These are phyloP conservation scores for Campoletis raptor DNA, from an alignment of 2,888 invertebrate species.

Conservation along the genomic window DNA sequence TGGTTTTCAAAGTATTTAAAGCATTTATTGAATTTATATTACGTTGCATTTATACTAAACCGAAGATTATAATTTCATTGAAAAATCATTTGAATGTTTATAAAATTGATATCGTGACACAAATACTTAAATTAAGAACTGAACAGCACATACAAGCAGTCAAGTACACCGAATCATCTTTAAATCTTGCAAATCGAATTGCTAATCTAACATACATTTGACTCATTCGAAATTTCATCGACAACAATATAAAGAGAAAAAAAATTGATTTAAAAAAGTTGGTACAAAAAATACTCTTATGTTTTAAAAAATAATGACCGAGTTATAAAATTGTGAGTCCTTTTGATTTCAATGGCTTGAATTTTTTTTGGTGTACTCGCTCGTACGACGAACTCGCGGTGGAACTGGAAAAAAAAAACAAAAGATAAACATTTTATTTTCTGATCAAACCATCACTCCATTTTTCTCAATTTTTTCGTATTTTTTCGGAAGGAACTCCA, in stretches of 20 bases:
- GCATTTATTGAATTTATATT: background rate
- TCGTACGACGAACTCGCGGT: constrained; percentile 28
- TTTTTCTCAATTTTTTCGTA: background rate
- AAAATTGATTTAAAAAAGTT: background rate
- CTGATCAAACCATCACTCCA: background rate
- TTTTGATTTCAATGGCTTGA: constrained; percentile 1
- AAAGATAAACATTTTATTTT: background rate
- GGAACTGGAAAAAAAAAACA: constrained; percentile 4
- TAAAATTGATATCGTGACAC: background rate
- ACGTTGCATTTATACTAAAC: background rate
- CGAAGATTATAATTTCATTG: background rate
- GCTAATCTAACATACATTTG: background rate
- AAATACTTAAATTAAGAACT: background rate
- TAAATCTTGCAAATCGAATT: background rate
- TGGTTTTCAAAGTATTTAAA: background rate
- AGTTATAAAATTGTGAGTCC: background rate
- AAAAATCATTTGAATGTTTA: background rate
- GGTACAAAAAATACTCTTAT: background rate
- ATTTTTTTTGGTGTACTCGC: background rate
- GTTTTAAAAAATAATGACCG: background rate
- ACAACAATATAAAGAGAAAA: background rate
- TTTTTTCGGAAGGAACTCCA: too few species aligned
- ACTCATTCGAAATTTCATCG: background rate
- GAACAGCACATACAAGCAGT: background rate
- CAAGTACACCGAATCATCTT: background rate